Conservation (phyloP, 2,888 invertebrate species). For the Tipula vernalis region DNA sequence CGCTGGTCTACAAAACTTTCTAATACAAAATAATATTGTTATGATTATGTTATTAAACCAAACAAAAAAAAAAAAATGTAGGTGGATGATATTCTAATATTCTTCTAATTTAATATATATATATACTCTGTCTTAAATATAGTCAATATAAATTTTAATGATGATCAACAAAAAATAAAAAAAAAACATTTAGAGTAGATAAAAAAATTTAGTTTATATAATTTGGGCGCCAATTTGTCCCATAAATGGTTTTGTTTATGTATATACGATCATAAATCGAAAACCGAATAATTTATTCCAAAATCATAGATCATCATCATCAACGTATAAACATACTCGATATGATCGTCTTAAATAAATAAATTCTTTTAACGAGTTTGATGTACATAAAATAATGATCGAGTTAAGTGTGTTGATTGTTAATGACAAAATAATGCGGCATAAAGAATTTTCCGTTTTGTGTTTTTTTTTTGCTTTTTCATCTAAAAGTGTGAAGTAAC, state of each 20-base stretch:
- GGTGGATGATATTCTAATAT: background rate
- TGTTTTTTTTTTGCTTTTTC: background rate
- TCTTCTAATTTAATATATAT: no score
- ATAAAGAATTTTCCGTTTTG: background rate
- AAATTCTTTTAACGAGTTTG: background rate
- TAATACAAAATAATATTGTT: background rate
- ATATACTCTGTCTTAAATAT: background rate
- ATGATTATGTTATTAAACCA: background rate
- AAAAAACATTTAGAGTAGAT: background rate
- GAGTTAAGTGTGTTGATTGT: background rate
- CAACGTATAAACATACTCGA: background rate
- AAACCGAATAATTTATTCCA: background rate
- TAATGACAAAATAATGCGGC: background rate
- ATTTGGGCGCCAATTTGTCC: background rate
- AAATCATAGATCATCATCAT: background rate
- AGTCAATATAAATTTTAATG: background rate
- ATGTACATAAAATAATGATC: background rate
- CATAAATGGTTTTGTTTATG: background rate
- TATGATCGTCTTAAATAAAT: background rate
- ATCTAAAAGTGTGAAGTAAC: background rate
- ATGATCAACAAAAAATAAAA: background rate
- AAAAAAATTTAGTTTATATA: background rate
- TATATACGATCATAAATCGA: background rate
- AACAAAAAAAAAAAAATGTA: background rate
- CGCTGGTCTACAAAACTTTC: background rate